These are phyloP conservation scores for Parapristionchus giblindavisi DNA, from an alignment of 2,888 invertebrate species.

Conservation along the genomic window DNA sequence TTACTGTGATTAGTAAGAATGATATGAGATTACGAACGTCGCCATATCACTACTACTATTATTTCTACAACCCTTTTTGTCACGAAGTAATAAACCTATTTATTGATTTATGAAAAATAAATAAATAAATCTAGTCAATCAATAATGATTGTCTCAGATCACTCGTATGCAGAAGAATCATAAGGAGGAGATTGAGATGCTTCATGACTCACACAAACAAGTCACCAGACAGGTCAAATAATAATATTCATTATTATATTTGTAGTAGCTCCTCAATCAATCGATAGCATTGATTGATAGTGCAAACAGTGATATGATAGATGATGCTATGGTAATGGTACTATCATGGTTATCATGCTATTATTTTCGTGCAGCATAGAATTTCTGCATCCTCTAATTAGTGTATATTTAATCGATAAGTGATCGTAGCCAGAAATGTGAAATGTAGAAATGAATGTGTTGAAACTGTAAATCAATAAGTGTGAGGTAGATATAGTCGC, in stretches of 20 bases:
- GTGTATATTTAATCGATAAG: no score
- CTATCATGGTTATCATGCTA: no score
- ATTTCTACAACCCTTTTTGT: neutral
- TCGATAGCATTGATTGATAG: no score
- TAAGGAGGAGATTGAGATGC: slow-evolving; percentile 34
- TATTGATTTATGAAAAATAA: neutral
- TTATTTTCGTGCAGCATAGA: no score
- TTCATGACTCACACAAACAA: slow-evolving; percentile 23
- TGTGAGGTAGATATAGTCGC: no score
- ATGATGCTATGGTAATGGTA: no score
- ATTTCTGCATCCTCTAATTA: no score
- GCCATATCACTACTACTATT: neutral
- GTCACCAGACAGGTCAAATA: slow-evolving; percentile 11
- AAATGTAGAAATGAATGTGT: no score
- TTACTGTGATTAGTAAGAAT: neutral
- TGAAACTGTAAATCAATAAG: no score
- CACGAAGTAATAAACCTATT: neutral
- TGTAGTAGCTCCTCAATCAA: neutral
- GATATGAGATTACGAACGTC: neutral
- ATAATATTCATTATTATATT: neutral
- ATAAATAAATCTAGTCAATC: neutral
- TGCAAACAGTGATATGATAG: no score
- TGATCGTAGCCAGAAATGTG: no score
- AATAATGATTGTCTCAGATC: no score
- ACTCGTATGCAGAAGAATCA: slow-evolving; percentile 25